Base-by-base conservation (phyloP, 1,140 invertebrate genomes). In the Laupala kohalensis region DNA sequence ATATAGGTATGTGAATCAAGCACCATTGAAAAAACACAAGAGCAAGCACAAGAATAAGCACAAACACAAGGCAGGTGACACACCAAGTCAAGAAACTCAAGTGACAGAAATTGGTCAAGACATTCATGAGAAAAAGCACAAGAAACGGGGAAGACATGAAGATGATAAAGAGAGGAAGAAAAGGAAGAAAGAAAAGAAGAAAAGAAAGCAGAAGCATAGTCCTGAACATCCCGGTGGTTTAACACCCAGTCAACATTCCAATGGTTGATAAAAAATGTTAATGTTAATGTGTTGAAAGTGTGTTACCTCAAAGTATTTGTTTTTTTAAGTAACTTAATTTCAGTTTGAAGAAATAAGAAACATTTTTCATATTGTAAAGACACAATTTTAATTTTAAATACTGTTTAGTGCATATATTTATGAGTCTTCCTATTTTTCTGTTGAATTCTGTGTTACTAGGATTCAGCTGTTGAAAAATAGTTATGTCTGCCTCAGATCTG, bases 151-250 rank as follows among this genome's bases (percentile, higher is more conserved):
- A 78, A 84, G 92, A 25, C 92, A 95, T 76, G 94, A 97, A 76
- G 94, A 97, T 72, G 94, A 96, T 75, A 96, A 97, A 76, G 93
- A 97, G 78, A 85, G 93, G 30, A 95, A 94, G 81, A 96, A 96
- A 77, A 86, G 94, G 76, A 96, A 96, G 87, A 97, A 97, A 82
- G 94, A 97, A 77, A 95, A 97, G 80, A 96, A 96, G 77, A 87
- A 93, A 72, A 95, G 96, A 87, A 95, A 94, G 80, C 93, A 95
- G 77, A 94, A 94, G 77, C 93, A 96, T 78, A 95, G 93, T 78
- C 93, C 93, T 0, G 93, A 96, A 78, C 92, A 94, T 76, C 86
- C 89, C 5, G 84, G 85, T 65, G 87, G 86, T 26, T 80, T 90
- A 66, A 90, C 89, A 63, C 89, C 89, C 3, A 89, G 84, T 75